These are phyloP conservation scores for Buteo buteo DNA, from an alignment of 2,113 vertebrate species.

Conservation along the genomic window DNA sequence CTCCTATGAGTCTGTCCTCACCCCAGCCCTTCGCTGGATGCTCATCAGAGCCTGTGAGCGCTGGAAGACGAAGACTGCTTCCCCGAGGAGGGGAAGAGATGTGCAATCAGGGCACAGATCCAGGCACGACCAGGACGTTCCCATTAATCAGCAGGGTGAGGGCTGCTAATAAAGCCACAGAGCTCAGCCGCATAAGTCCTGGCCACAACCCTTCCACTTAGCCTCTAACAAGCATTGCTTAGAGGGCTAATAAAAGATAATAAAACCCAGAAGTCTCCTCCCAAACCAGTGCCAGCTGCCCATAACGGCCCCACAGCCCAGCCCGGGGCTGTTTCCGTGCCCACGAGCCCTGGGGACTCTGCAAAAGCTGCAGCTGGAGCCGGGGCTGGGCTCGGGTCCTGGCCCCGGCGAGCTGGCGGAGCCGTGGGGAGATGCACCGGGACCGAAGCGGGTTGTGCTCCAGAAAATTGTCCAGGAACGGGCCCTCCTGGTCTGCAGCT, in stretches of 20 bases:
- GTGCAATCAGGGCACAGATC: background rate
- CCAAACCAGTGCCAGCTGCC: background rate
- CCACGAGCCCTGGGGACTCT: background rate
- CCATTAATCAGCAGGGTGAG: background rate
- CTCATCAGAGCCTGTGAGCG: background rate
- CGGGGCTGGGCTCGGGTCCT: accelerated
- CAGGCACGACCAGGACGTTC: background rate
- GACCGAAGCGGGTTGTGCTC: background rate
- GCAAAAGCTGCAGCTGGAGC: background rate
- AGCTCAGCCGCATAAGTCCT: background rate
- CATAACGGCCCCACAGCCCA: accelerated
- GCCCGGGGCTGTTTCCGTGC: background rate
- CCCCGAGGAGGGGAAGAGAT: background rate
- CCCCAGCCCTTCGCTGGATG: background rate
- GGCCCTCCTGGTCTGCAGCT: background rate
- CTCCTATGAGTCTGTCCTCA: accelerated
- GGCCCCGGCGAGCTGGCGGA: background rate
- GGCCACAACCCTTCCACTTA: background rate
- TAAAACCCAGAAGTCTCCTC: background rate
- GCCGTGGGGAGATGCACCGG: accelerated
- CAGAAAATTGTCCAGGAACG: background rate
- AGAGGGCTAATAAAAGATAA: background rate
- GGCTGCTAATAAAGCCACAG: background rate
- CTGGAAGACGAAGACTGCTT: background rate
- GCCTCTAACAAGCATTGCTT: background rate